Evolutionary conservation across 1,140 invertebrate genomes (phyloP), one percentile per base, ranked within the genome.

Genomic region (Euborellia annulipes): DNA sequence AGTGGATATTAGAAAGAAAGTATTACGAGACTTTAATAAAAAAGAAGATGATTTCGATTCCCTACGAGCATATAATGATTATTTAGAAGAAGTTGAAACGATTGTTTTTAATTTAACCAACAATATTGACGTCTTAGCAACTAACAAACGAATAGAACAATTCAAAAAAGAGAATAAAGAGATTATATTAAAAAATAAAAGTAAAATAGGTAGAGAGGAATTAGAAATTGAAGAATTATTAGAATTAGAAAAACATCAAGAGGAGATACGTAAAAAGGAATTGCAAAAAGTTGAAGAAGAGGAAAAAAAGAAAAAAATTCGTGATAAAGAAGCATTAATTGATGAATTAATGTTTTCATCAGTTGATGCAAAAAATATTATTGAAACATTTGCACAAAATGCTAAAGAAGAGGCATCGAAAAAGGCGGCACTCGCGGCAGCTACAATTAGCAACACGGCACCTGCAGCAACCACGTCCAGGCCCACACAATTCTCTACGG

Each of bases 111-210:
- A 97, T 68, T 65, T 98, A 52, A 75, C 76, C 1, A 88, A 96
- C 65, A 82, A 92, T 58, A 82, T 93, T 46, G 87, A 98, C 64
- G 68, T 94, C 14, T 72, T 88, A 30, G 78, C 79, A 50, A 96
- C 89, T 1, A 91, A 91, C 59, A 86, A 82, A 58, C 79, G 72
- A 58, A 93, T 98, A 52, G 90, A 97, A 55, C 78, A 86, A 49
- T 97, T 96, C 63, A 93, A 91, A 62, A 85, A 79, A 50, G 87
- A 94, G 51, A 94, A 98, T 62, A 83, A 80, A 50, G 91, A 95
- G 36, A 62, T 78, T 42, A 97, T 98, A 48, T 69, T 81, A 52
- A 90, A 86, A 55, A 96, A 90, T 61, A 85, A 84, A 62, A 72
- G 72, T 1, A 78, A 76, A 48, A 51, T 54, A 2, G 52, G 55